Base-by-base conservation (phyloP, 2,797 vertebrate genomes). In the Euthynnus affinis region DNA sequence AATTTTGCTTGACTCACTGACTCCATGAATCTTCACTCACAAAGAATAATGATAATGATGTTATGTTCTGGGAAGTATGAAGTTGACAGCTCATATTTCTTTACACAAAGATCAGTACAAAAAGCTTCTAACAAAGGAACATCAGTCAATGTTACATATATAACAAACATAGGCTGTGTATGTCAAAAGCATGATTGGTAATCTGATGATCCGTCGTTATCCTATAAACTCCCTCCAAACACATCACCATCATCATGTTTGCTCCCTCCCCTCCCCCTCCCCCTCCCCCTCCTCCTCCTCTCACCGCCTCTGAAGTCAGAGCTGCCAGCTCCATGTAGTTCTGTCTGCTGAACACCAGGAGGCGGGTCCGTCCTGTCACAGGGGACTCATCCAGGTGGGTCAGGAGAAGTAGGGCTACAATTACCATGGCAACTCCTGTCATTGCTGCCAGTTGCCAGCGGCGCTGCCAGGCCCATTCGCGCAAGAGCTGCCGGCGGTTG, bases 341-440 rank as follows among this genome's bases (percentile, higher is more conserved):
- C 49, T 98, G 96, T 65, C 92, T 96, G 86, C 92, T 96, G 92
- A 99, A 95, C 64, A 99, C 90, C 57, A 98, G 84, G 40, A 99
- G 95, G 23, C 97, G 97, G 40, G 90, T 91, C 0, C 98, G 96
- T 59, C 97, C 97, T 0, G 98, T 99, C 89, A 99, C 42, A 0
- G 98, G 98, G 10, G 95, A 96, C 86, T 97, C 96, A 69, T 99
- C 98, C 91, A 99, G 88, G 91, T 99, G 96, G 42, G 97, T 98
- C 84, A 96, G 94, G 89, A 97, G 95, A 82, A 99, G 96, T 22
- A 97, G 37, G 2, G 93, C 67, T 71, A 95, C 88, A 1, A 97
- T 80, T 82, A 95, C 81, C 88, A 95, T 91, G 12, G 96, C 90
- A 49, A 93, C 88, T 22, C 91, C 87, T 8, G 90, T 85, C 55